Base-by-base conservation (phyloP, 2,888 invertebrate species). In the Zonitis immaculata region DNA sequence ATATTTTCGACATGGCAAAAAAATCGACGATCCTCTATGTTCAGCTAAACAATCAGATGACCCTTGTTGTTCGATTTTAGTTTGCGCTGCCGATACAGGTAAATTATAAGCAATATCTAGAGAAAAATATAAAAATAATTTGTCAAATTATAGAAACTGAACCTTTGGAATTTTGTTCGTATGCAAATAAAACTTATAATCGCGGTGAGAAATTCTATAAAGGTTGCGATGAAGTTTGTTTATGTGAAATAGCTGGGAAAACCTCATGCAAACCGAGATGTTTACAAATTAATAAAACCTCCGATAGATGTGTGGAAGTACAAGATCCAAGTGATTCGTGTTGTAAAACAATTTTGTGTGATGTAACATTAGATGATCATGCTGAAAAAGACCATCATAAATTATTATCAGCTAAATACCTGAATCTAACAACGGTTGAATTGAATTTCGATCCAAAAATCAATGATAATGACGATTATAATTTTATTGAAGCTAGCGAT, bases 281-380 rank as follows among this genome's bases (percentile, higher is more conserved):
- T 66, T 80, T 80, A 6, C 79, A 79, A 5, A 74, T 82, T 56
- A 76, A 78, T 44, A 82, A 81, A 52, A 78, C 79, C 1, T 76
- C 78, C 25, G 90, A 91, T 52, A 84, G 88, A 67, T 93, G 93
- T 70, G 87, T 92, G 42, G 86, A 87, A 65, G 83, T 93, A 0
- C 85, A 87, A 59, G 91, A 93, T 73, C 88, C 90, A 0, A 84
- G 84, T 47, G 93, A 95, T 71, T 77, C 85, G 1, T 94, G 94
- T 70, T 94, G 94, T 66, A 90, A 87, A 62, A 82, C 91, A 57
- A 87, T 92, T 56, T 80, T 92, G 3, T 95, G 94, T 70, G 92
- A 91, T 67, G 91, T 91, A 4, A 89, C 89, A 0, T 79, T 90
- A 16, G 88, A 88, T 58, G 89, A 82, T 48, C 88, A 89, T 59